These are phyloP conservation scores for Metopolophium dirhodum DNA, from an alignment of 1,140 invertebrate genomes.

Conservation along the genomic window DNA sequence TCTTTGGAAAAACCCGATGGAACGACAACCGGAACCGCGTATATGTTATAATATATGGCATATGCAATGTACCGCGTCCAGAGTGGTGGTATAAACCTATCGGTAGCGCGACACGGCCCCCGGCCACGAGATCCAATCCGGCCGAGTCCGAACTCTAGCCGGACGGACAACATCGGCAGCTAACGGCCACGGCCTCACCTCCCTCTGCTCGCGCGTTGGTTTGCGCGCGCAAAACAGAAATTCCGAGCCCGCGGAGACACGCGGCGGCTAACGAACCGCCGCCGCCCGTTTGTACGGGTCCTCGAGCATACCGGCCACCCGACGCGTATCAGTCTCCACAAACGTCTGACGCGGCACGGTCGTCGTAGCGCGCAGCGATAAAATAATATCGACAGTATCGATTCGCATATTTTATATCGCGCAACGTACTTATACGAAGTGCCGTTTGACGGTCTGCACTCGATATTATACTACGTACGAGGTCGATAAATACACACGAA, in stretches of 20 bases:
- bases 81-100: background rate
- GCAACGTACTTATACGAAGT: background rate
- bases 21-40: background rate
- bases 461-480: background rate
- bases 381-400: background rate
- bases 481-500: background rate
- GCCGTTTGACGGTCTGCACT: background rate
- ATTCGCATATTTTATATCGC: background rate
- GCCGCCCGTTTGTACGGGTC: background rate
- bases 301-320: background rate
- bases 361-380: background rate
- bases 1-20: background rate
- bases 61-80: no score
- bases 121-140: background rate
- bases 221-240: background rate
- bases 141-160: no score
- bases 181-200: background rate
- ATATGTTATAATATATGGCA: no score
- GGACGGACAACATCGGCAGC: background rate
- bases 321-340: background rate
- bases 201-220: background rate
- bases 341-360: background rate
- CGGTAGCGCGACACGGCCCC: no score
- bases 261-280: background rate
- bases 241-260: background rate